Conservation (phyloP, 2,888 invertebrate genomes). For the Drosophila nr. perissopoda region DNA sequence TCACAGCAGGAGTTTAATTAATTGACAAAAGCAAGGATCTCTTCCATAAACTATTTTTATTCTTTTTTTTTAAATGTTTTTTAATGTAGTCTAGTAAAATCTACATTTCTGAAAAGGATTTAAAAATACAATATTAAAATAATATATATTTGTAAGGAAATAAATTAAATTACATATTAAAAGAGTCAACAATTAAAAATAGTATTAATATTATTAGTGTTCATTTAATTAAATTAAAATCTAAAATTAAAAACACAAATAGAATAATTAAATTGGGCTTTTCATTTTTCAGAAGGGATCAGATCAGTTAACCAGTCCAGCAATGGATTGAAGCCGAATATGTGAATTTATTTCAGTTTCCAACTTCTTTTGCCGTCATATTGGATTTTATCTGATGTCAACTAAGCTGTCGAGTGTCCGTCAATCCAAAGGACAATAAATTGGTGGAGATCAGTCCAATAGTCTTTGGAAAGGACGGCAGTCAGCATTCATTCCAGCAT, state of each 20-base stretch:
- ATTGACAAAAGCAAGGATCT: neutral
- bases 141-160: neutral
- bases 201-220: neutral
- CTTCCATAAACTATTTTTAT: conserved; percentile 1
- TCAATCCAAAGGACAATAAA: neutral
- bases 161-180: neutral
- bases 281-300: too few species aligned
- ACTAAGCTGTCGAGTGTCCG: neutral
- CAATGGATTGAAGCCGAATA: neutral
- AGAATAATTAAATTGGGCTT: neutral
- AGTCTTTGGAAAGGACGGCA: neutral
- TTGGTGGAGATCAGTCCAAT: neutral
- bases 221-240: neutral
- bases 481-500: conserved; percentile 1
- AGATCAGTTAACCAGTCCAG: too few species aligned
- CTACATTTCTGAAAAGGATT: neutral
- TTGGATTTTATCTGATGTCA: too few species aligned
- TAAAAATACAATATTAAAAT: neutral
- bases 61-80: neutral
- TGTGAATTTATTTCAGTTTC: neutral
- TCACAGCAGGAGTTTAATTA: neutral
- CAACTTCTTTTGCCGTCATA: neutral
- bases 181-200: neutral
- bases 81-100: neutral
- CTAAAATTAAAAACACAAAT: neutral